Percentiles rank a stretch among this genome's conserved stretches.
phyloP scores from a whole-genome alignment of 2,113 vertebrate species.

The Oostethus manadensis region DNA sequence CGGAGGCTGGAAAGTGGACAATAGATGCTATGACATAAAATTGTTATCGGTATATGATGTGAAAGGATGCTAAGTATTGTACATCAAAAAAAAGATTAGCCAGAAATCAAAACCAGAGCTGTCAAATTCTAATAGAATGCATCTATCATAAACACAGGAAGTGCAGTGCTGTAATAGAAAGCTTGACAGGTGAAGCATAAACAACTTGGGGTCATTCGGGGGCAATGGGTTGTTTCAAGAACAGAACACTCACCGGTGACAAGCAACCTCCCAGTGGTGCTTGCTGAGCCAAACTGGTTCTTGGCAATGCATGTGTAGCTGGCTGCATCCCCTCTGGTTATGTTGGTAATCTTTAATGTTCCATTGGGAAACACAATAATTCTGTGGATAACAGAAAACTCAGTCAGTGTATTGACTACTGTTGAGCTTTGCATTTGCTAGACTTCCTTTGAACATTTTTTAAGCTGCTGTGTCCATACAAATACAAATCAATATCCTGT shows the following conservation, averaged over 20 bases:
- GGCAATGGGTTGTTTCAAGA: not conserved
- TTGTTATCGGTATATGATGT: slow-evolving; percentile 3
- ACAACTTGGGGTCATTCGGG: not conserved
- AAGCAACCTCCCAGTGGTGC: slow-evolving; percentile 76
- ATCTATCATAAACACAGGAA: not conserved
- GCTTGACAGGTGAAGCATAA: not conserved
- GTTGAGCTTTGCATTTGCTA: not conserved
- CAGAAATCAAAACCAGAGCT: not conserved
- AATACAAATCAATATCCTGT: no score
- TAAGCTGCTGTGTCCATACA: no score
- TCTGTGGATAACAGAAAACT: slow-evolving; percentile 58
- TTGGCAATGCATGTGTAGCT: slow-evolving; percentile 84
- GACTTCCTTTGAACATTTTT: no score
- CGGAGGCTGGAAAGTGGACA: no score
- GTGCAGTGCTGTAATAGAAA: not conserved
- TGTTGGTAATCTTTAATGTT: slow-evolving; percentile 80
- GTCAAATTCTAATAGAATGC: not conserved
- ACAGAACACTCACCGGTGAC: slow-evolving; percentile 76
- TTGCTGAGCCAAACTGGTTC: slow-evolving; percentile 91
- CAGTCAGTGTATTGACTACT: slow-evolving; percentile 1
- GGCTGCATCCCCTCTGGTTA: slow-evolving; percentile 81
- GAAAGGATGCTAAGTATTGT: no score
- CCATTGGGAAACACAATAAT: slow-evolving; percentile 78
- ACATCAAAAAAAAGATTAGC: not conserved
- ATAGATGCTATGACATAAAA: no score